Conservation (phyloP, 2,888 invertebrate genomes). For the Rotaria socialis region DNA sequence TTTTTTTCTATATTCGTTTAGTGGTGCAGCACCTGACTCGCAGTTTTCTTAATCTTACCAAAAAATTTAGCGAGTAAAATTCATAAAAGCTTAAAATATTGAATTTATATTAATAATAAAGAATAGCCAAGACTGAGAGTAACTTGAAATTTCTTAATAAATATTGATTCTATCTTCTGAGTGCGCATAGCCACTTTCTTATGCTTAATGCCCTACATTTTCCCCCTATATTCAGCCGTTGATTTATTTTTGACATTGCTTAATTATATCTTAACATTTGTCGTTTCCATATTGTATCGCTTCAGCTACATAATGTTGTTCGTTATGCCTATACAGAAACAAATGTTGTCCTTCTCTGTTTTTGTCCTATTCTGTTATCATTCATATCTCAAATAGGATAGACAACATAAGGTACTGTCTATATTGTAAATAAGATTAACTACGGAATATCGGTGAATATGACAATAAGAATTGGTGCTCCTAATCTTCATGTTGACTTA, state of each 20-base stretch:
- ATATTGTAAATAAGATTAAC: neutral
- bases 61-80: too few species aligned
- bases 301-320: neutral
- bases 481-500: neutral
- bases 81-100: too few species aligned
- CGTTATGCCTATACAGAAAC: neutral
- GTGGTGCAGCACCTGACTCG: too few species aligned
- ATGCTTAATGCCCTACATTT: too few species aligned
- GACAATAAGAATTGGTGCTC: neutral
- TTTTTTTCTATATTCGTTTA: too few species aligned
- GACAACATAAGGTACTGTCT: neutral
- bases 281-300: neutral
- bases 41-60: too few species aligned
- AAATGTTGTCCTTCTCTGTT: neutral
- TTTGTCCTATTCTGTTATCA: neutral
- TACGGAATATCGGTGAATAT: neutral
- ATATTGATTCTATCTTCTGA: too few species aligned
- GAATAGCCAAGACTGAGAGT: too few species aligned
- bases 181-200: too few species aligned
- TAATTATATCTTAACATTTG: neutral
- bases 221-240: neutral
- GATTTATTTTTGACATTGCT: neutral
- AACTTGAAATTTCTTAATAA: too few species aligned
- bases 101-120: too few species aligned
- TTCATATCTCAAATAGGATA: neutral